A percentile compares a stretch with the other conserved stretches of the same genome.
These are phyloP conservation scores for Ochropleura leucogaster DNA, from an alignment of 2,888 invertebrate species.

Conservation along the genomic window DNA sequence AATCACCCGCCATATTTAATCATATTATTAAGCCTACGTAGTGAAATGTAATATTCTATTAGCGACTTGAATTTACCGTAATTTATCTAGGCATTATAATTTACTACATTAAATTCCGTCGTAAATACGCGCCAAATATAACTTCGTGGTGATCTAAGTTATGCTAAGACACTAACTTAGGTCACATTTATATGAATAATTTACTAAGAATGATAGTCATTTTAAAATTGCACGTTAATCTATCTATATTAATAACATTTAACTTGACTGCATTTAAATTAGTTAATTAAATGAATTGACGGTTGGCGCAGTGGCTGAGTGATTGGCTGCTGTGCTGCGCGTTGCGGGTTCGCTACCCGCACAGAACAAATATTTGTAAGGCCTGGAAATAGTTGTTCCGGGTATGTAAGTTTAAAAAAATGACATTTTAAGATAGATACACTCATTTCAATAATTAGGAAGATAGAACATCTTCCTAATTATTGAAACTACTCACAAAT, in stretches of 20 bases:
- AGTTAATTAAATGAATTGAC: no score
- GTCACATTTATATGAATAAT: constrained; percentile 63
- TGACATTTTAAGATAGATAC: neutral
- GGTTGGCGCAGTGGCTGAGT: no score
- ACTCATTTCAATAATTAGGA: constrained; percentile 2
- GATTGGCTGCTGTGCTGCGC: no score
- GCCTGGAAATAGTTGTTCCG: no score
- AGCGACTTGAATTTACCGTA: neutral
- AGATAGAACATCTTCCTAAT: no score
- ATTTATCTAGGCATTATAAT: constrained; percentile 4
- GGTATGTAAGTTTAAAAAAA: no score
- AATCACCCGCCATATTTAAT: constrained; percentile 1
- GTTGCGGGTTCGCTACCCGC: no score
- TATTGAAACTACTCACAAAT: no score
- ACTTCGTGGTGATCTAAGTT: constrained; percentile 7
- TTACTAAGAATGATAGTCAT: constrained; percentile 66
- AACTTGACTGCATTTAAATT: constrained; percentile 1
- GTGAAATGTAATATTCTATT: constrained; percentile 5
- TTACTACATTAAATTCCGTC: constrained; percentile 39
- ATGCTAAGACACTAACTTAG: constrained; percentile 14
- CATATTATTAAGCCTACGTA: neutral
- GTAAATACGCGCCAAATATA: constrained; percentile 51
- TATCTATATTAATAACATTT: neutral
- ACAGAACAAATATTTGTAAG: no score
- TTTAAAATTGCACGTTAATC: constrained; percentile 34